phyloP scores from a whole-genome alignment of 2,113 vertebrate species.

The Hirundichthys speculiger region DNA sequence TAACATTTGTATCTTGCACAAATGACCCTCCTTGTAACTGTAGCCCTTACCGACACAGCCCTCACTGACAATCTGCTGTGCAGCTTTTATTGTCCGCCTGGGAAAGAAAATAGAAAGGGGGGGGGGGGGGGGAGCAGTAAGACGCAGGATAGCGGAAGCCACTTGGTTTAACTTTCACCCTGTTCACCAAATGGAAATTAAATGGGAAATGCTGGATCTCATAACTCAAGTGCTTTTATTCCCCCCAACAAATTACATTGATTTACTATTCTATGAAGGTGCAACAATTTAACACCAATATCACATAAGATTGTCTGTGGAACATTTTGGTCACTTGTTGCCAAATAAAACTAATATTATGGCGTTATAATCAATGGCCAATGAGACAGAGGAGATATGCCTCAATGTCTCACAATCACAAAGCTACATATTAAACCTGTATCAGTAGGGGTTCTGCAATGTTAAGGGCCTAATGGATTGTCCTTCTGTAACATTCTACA shows the following conservation, averaged over 20 bases:
- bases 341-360: too few relatives aligned
- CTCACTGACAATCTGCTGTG: constrained; percentile 28
- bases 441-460: too few relatives aligned
- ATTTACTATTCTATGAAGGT: too few relatives aligned
- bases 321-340: too few relatives aligned
- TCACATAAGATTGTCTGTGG: too few relatives aligned
- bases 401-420: neutral
- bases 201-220: neutral
- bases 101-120: neutral
- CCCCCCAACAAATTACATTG: too few relatives aligned
- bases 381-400: neutral
- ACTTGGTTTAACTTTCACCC: neutral
- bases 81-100: constrained; percentile 20
- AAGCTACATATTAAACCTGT: constrained; percentile 7
- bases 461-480: constrained; percentile 1
- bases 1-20: constrained; percentile 3
- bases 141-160: neutral
- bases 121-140: constrained; percentile 1
- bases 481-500: constrained; percentile 10
- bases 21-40: constrained; percentile 14
- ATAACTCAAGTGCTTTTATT: too few relatives aligned
- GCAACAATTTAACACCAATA: too few relatives aligned
- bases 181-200: neutral
- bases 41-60: constrained; percentile 72
- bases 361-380: neutral